A percentile compares a stretch with the other conserved stretches of the same genome.
Conservation (phyloP, 2,888 invertebrate species). For the Phrixothrix hirtus region DNA sequence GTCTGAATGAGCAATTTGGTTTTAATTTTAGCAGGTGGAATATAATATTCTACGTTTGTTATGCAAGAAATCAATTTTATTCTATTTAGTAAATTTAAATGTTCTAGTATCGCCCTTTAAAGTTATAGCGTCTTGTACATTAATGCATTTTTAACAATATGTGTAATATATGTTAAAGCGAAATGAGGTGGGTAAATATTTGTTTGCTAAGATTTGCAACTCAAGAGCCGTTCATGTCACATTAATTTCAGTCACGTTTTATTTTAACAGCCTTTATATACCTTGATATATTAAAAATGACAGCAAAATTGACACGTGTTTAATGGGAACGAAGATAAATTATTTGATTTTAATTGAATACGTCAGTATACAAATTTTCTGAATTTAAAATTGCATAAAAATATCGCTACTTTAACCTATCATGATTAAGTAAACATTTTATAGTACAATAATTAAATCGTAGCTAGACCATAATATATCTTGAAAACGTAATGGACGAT, state of each 20-base stretch:
- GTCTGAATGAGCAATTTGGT: slow-evolving; percentile 58
- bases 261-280: slow-evolving; percentile 43
- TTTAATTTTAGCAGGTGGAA: slow-evolving; percentile 55
- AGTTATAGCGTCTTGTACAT: slow-evolving; percentile 14
- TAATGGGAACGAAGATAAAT: slow-evolving; percentile 54
- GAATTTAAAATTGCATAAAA: no score
- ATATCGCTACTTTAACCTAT: no score
- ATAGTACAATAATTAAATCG: neutral
- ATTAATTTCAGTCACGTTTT: slow-evolving; percentile 56
- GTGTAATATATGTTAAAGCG: slow-evolving; percentile 23
- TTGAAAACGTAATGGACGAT: no score
- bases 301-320: slow-evolving; percentile 55
- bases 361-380: no score
- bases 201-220: slow-evolving; percentile 28
- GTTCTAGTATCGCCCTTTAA: slow-evolving; percentile 5
- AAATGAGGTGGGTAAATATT: slow-evolving; percentile 27
- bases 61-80: slow-evolving; percentile 11
- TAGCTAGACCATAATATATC: no score
- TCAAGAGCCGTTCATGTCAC: slow-evolving; percentile 45
- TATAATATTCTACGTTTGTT: slow-evolving; percentile 21
- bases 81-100: slow-evolving; percentile 1
- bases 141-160: slow-evolving; percentile 26
- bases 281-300: slow-evolving; percentile 57
- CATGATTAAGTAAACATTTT: neutral
- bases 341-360: slow-evolving; percentile 51